Evolutionary conservation across 2,888 invertebrate genomes (phyloP).

Genomic region (Trichacis sp.): DNA sequence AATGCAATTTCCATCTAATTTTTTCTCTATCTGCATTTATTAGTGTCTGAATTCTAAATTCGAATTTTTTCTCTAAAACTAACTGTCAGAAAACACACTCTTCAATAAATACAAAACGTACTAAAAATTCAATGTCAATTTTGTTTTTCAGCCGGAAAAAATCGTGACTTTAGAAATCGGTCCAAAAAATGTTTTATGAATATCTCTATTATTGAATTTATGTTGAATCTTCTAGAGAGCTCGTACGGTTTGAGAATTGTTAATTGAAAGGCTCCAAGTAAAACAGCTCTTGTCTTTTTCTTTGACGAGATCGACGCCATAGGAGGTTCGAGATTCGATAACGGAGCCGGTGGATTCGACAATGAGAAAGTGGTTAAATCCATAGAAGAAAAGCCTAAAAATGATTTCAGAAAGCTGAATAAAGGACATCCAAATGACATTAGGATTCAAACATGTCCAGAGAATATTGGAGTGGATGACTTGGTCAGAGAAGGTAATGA

Average conservation of each 20-base stretch:
- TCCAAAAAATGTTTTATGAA: no score
- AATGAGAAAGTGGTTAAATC: no score
- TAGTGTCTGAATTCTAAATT: no score
- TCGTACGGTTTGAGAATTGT: conserved; percentile 98
- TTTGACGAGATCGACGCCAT: conserved; percentile 99
- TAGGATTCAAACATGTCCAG: conserved; percentile 55
- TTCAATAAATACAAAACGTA: no score
- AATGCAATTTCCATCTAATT: no score
- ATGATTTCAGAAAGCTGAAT: conserved; percentile 70
- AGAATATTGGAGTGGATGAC: conserved; percentile 77
- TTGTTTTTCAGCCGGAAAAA: conserved; percentile 85
- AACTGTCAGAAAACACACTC: no score
- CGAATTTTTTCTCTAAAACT: no score
- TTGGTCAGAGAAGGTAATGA: conserved; percentile 66
- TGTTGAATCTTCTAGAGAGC: no score
- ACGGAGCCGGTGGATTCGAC: conserved; percentile 99
- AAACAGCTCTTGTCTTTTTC: conserved; percentile 99
- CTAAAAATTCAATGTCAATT: conserved; percentile 5
- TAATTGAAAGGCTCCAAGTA: conserved; percentile 99
- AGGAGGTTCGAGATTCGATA: conserved; percentile 97
- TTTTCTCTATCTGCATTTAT: no score
- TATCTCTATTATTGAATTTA: no score
- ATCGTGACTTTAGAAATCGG: conserved; percentile 99
- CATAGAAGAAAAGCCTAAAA: no score
- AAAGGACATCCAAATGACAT: conserved; percentile 72